Conservation (phyloP, 1,140 invertebrate species). For the Ceratosolen solmsi region DNA sequence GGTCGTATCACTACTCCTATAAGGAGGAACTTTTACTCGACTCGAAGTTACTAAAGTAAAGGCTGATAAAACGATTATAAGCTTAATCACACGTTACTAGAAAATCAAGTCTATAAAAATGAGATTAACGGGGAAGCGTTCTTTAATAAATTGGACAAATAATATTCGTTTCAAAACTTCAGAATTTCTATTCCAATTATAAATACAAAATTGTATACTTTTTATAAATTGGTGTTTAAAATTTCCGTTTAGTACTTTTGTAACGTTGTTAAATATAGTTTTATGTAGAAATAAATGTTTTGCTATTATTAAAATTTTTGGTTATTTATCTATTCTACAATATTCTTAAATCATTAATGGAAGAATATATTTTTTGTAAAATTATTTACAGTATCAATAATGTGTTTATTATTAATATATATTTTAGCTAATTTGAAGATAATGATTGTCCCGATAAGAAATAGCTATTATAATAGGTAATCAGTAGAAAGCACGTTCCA, state of each 20-base stretch:
- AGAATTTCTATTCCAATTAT: no score
- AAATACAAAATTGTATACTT: no score
- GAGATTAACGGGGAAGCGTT: background rate
- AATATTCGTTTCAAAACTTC: no score
- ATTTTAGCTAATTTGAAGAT: background rate
- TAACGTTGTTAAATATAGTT: no score
- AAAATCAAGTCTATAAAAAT: background rate
- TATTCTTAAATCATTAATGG: background rate
- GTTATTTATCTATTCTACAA: no score
- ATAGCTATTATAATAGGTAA: background rate
- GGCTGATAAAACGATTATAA: background rate
- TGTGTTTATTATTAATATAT: background rate
- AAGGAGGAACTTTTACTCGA: slow-evolving; percentile 27
- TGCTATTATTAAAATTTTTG: no score
- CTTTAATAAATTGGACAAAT: background rate
- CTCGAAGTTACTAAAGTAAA: background rate
- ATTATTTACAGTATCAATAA: slow-evolving; percentile 14
- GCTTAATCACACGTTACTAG: background rate
- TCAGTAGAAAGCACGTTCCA: background rate
- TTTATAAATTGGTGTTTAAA: no score
- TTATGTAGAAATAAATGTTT: no score
- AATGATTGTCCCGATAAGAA: background rate
- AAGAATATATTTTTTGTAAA: background rate
- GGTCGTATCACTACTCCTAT: background rate
- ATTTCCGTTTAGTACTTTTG: no score